Evolutionary conservation across 2,888 invertebrate species (phyloP).

Genomic region (Caenorhabditis imperialis): DNA sequence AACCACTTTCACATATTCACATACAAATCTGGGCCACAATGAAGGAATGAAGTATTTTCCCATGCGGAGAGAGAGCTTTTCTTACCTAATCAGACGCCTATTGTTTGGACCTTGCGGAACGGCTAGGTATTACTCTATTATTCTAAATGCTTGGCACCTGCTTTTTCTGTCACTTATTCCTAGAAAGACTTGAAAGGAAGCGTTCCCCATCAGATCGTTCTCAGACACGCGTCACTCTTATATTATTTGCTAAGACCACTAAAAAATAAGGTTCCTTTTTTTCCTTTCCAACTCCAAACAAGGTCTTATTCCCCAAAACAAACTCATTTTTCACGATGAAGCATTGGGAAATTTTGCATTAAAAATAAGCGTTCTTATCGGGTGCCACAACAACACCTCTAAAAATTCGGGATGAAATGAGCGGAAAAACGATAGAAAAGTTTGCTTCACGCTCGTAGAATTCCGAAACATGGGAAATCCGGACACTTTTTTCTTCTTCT

Average conservation of each 20-base stretch:
- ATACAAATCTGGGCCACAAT: conserved; percentile 21
- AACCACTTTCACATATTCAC: conserved; percentile 5
- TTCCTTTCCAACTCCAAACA: neutral
- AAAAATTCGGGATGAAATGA: no score
- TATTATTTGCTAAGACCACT: neutral
- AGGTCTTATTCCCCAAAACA: conserved; percentile 18
- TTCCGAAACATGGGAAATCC: conserved; percentile 39
- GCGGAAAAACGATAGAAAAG: conserved; percentile 7
- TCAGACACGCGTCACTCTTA: no score
- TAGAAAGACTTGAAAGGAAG: no score
- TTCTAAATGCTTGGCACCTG: no score
- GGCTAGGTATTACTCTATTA: no score
- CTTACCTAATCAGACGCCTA: conserved; percentile 34
- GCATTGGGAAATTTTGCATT: conserved; percentile 44
- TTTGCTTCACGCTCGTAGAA: conserved; percentile 6
- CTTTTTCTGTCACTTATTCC: no score
- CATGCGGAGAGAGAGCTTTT: conserved; percentile 10
- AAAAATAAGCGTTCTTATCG: conserved; percentile 36
- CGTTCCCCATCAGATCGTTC: no score
- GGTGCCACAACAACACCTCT: no score
- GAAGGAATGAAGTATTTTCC: conserved; percentile 27
- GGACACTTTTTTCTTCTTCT: neutral
- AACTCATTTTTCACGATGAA: conserved; percentile 46
- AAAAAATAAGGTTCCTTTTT: conserved; percentile 5
- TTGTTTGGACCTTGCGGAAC: conserved; percentile 13